Evolutionary conservation across 2,113 vertebrate genomes (phyloP).

Genomic region (Prietella phreatophila): DNA sequence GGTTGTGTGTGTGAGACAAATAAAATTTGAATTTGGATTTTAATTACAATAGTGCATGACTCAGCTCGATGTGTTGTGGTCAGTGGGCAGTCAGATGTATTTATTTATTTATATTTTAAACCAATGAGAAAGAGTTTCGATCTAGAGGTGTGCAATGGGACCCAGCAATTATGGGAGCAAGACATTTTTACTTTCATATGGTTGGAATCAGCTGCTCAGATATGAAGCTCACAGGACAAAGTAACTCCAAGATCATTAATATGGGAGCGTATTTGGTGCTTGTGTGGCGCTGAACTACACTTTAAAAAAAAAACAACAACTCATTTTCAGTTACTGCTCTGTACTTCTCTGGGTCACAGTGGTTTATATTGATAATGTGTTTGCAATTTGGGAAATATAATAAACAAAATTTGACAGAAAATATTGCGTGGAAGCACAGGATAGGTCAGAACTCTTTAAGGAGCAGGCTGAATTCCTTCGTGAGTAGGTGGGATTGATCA

Average conservation of each 20-base stretch:
- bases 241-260: background rate
- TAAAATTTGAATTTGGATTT: background rate
- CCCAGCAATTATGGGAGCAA: background rate
- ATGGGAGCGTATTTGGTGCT: background rate
- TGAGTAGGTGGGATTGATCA: background rate
- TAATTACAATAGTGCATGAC: constrained; percentile 35
- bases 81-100: constrained; percentile 28
- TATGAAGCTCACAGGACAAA: background rate
- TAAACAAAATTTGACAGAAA: background rate
- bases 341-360: background rate
- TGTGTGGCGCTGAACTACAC: background rate
- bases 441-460: background rate
- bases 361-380: background rate
- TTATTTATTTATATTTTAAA: too few relatives aligned
- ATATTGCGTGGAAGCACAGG: background rate
- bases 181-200: background rate
- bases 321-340: background rate
- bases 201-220: background rate
- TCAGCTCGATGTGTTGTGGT: constrained; percentile 41
- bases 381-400: background rate
- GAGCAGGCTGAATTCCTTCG: background rate
- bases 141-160: background rate
- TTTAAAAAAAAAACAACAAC: too few relatives aligned
- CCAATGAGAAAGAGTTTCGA: background rate
- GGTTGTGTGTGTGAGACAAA: too few relatives aligned